Evolutionary conservation across 2,888 invertebrate species (phyloP), one percentile per base, ranked within the genome.

Genomic region (Eupsilia transversa): DNA sequence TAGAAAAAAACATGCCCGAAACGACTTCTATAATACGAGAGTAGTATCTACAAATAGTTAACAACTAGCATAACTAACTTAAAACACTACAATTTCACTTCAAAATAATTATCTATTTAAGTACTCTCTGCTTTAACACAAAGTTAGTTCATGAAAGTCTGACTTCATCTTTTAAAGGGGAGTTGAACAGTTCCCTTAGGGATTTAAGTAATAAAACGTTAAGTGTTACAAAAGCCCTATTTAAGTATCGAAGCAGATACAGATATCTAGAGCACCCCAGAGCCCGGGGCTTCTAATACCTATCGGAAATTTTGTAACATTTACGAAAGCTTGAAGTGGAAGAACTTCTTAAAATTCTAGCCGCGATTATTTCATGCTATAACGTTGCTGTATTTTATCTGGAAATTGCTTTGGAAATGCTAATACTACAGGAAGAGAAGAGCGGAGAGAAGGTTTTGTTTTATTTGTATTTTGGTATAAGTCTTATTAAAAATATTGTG

Each of bases 181-280:
- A 59, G 43, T 74, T 74, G 70, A 66, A 67, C 17, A 46, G 56
- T 43, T 38, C 70, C 80, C 66, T 59, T 27, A 67, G 70, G 74
- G 67, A 20, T 60, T 59, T 49, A 57, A 65, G 67, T 59, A 60
- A 79, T 81, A 84, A 68, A 82, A 84, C 49, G 79, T 79, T 2
- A 30, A 74, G 30, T 65, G 38, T 79, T 52, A 38, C 43, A n/a
- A 20, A 33, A 52, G 67, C 30, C 64, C 56, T 77, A 69, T 83
- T 72, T 68, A 57, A 80, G 80, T 79, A 80, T 81, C 66, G 66
- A 43, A 30, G n/a, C 52, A 57, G 65, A 72, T 59, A 69, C n/a
- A 83, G 64, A 69, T 73, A 66, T 66, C 49, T 64, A 67, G 43
- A 33, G 63, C 27, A 59, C 80, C 60, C 74, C 30, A 14, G 84